Conservation (phyloP, 2,797 vertebrate species). For the Columba guinea region DNA sequence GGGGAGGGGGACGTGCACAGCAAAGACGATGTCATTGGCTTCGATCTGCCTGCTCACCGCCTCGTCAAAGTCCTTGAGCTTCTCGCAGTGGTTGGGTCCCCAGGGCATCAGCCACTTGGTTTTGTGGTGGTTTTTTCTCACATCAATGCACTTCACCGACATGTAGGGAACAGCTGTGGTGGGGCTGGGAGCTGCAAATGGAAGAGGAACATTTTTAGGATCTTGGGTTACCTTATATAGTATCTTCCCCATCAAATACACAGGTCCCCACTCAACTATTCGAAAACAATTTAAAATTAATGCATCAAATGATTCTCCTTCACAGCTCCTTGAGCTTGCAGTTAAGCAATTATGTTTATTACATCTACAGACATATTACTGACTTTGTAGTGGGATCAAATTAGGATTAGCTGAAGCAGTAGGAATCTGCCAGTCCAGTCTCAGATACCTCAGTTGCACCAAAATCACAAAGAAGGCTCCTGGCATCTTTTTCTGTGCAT, state of each 20-base stretch:
- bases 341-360: conserved; percentile 4
- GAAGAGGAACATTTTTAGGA: neutral
- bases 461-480: neutral
- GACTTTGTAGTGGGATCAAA: conserved; percentile 4
- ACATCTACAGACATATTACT: neutral
- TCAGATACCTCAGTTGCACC: neutral
- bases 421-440: neutral
- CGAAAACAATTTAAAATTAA: neutral
- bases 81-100: conserved; percentile 88
- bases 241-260: neutral
- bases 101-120: conserved; percentile 92
- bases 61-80: conserved; percentile 88
- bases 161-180: conserved; percentile 84
- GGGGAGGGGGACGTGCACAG: conserved; percentile 88
- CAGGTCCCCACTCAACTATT: neutral
- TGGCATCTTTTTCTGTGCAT: neutral
- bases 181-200: conserved; percentile 88
- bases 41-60: conserved; percentile 88
- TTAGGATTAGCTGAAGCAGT: neutral
- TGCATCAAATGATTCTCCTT: neutral
- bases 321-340: neutral
- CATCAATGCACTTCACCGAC: conserved; percentile 91
- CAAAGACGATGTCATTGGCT: conserved; percentile 95
- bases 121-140: conserved; percentile 79
- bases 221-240: neutral